Evolutionary conservation across 2,888 invertebrate species (phyloP).

Genomic region (Monopis laevigella): DNA sequence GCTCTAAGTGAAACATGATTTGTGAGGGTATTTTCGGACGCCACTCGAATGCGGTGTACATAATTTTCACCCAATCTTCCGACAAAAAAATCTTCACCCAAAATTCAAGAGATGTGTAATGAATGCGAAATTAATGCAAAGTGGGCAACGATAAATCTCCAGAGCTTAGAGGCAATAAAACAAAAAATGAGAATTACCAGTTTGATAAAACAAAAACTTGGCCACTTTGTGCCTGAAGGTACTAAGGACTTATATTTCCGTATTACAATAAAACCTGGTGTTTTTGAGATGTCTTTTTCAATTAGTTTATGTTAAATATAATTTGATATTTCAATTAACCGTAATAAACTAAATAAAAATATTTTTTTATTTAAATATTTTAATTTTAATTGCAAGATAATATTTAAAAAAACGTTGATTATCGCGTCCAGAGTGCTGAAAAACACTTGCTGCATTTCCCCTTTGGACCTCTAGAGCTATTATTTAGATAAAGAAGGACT

Average conservation of each 20-base stretch:
- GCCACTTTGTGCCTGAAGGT: conserved; percentile 22
- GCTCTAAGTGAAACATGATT: conserved; percentile 16
- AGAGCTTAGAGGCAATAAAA: conserved; percentile 54
- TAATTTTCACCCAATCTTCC: conserved; percentile 37
- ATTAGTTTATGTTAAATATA: too few species aligned
- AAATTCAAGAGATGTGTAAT: conserved; percentile 52
- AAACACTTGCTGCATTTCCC: too few species aligned
- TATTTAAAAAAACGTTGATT: too few species aligned
- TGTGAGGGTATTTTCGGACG: conserved; percentile 23
- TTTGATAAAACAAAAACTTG: conserved; percentile 61
- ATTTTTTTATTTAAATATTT: too few species aligned
- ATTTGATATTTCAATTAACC: too few species aligned
- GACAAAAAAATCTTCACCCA: conserved; percentile 35
- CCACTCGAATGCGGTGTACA: conserved; percentile 26
- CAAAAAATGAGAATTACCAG: conserved; percentile 61
- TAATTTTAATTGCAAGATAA: too few species aligned
- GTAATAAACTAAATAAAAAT: too few species aligned
- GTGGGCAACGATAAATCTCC: conserved; percentile 55
- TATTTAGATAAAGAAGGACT: too few species aligned
- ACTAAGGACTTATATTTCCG: conserved; percentile 7
- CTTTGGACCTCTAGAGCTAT: too few species aligned
- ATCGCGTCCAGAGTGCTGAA: too few species aligned
- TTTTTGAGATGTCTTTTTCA: too few species aligned
- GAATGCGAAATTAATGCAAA: conserved; percentile 63
- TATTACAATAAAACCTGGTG: too few species aligned